Evolutionary conservation across 2,797 vertebrate species (phyloP).

Genomic region (Champsocephalus esox): DNA sequence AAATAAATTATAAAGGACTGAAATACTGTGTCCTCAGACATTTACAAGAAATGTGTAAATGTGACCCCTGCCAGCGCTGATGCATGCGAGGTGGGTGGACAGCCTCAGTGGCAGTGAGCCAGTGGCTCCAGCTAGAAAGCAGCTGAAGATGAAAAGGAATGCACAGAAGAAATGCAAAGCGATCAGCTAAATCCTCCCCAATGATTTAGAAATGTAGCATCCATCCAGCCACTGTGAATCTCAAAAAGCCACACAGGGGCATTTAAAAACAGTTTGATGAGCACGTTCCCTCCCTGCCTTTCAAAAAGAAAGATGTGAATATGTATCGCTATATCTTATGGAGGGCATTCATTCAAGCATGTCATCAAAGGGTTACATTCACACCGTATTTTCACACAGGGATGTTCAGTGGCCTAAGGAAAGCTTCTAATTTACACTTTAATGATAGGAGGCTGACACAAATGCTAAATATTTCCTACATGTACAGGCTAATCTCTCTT

Average conservation of each 20-base stretch:
- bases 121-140: constrained; percentile 41
- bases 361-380: constrained; percentile 23
- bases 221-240: constrained; percentile 18
- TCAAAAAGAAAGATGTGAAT: constrained; percentile 26
- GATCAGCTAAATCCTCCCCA: constrained; percentile 48
- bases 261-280: constrained; percentile 51
- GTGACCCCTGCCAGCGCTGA: neutral
- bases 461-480: neutral
- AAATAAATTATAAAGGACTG: too few species aligned
- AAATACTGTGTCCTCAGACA: neutral
- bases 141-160: constrained; percentile 59
- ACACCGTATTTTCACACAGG: constrained; percentile 6
- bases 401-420: neutral
- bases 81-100: constrained; percentile 18
- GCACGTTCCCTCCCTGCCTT: constrained; percentile 11
- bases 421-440: constrained; percentile 24
- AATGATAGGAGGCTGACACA: neutral
- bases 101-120: constrained; percentile 31
- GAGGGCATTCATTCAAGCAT: constrained; percentile 8
- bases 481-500: constrained; percentile 10
- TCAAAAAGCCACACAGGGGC: constrained; percentile 18
- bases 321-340: constrained; percentile 27
- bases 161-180: constrained; percentile 49
- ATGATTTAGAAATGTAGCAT: constrained; percentile 41
- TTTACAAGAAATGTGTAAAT: neutral